phyloP scores from a whole-genome alignment of 2,797 vertebrate genomes.

The Peromyscus melanophrys region DNA sequence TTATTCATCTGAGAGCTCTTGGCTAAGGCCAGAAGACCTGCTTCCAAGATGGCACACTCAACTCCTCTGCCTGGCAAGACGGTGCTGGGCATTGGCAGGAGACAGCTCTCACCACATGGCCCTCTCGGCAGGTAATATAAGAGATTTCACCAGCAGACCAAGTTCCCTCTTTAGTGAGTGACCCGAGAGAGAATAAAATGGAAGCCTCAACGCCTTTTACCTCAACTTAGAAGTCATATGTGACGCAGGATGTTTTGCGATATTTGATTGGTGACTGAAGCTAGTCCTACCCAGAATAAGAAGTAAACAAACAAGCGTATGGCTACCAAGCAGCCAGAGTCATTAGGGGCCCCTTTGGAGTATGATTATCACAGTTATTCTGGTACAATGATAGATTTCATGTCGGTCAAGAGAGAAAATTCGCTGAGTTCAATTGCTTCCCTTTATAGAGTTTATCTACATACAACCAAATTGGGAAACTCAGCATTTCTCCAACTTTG shows the following conservation, averaged over 20 bases:
- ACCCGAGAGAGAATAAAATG: background rate
- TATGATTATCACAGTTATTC: background rate
- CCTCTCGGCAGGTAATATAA: background rate
- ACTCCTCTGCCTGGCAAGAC: background rate
- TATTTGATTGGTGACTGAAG: background rate
- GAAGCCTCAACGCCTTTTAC: background rate
- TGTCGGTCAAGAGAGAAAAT: background rate
- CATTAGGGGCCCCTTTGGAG: background rate
- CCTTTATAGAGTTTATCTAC: conserved; percentile 8
- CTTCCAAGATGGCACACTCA: background rate
- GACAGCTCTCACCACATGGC: too few relatives aligned
- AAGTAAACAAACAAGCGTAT: background rate
- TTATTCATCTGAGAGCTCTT: background rate
- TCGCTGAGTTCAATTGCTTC: background rate
- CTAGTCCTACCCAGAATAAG: background rate
- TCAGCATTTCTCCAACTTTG: background rate
- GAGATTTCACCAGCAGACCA: background rate
- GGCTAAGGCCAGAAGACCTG: background rate
- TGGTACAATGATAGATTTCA: conserved; percentile 4
- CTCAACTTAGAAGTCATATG: background rate
- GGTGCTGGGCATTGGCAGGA: background rate
- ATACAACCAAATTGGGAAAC: conserved; percentile 12
- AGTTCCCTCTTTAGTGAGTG: background rate
- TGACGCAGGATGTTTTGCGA: background rate
- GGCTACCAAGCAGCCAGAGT: background rate